These are phyloP conservation scores for Thymelicus lineola DNA, from an alignment of 2,888 invertebrate species.

Conservation along the genomic window DNA sequence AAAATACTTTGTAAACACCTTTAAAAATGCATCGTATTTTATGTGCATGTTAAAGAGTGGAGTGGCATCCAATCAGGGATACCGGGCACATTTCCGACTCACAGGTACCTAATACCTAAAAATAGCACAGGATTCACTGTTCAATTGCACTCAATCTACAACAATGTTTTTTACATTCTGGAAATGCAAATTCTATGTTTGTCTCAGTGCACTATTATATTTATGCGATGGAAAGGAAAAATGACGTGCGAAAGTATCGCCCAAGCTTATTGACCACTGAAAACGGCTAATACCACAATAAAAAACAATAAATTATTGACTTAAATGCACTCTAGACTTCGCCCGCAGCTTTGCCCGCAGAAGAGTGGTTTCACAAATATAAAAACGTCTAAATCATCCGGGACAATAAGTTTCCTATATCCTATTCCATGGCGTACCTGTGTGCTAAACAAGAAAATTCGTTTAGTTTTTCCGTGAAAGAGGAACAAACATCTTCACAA, in stretches of 20 bases:
- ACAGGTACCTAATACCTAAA: constrained; percentile 9
- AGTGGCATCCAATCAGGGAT: constrained; percentile 15
- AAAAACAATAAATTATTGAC: too few relatives aligned
- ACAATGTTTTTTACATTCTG: neutral
- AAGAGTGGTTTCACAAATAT: too few relatives aligned
- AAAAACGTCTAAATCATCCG: too few relatives aligned
- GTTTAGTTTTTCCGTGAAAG: too few relatives aligned
- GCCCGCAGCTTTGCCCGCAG: too few relatives aligned
- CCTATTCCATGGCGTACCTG: too few relatives aligned
- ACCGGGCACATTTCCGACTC: constrained; percentile 4
- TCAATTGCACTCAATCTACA: constrained; percentile 23
- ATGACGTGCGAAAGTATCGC: neutral
- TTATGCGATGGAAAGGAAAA: neutral
- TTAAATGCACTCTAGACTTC: too few relatives aligned
- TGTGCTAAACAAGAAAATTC: too few relatives aligned
- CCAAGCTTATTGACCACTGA: too few relatives aligned
- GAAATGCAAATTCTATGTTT: constrained; percentile 16
- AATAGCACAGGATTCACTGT: constrained; percentile 18
- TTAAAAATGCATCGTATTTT: constrained; percentile 15
- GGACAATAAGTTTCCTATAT: too few relatives aligned
- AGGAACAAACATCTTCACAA: too few relatives aligned
- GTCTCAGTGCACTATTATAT: constrained; percentile 1
- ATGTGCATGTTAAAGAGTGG: constrained; percentile 22
- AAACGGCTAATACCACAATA: too few relatives aligned
- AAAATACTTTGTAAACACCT: neutral